A percentile compares a stretch with the other conserved stretches of the same genome.
These are phyloP conservation scores for Leistus spinibarbis DNA, from an alignment of 2,888 invertebrate genomes.

Conservation along the genomic window DNA sequence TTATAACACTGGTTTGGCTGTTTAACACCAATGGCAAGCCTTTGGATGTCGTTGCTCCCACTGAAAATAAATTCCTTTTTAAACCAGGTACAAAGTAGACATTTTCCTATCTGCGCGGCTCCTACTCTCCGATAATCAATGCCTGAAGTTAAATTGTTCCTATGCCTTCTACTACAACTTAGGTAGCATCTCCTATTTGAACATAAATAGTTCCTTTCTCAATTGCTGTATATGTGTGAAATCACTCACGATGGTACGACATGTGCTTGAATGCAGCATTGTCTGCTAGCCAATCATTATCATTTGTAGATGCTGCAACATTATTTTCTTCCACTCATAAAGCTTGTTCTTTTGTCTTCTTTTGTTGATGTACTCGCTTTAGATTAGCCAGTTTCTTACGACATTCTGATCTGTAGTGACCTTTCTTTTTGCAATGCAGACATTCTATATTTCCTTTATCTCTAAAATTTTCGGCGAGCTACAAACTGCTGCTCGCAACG, in stretches of 20 bases:
- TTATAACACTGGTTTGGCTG: conserved; percentile 44
- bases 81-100: conserved; percentile 49
- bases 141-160: conserved; percentile 45
- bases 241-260: not conserved
- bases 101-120: conserved; percentile 41
- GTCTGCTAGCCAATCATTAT: conserved; percentile 7
- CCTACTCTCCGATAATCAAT: conserved; percentile 44
- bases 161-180: conserved; percentile 43
- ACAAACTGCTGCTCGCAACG: too few relatives aligned
- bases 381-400: not conserved
- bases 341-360: too few relatives aligned
- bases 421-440: conserved; percentile 8
- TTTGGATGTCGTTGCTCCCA: conserved; percentile 47
- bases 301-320: too few relatives aligned
- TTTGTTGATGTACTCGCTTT: too few relatives aligned
- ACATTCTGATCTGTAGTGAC: conserved; percentile 10
- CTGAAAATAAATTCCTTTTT: conserved; percentile 50
- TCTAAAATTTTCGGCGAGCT: too few relatives aligned
- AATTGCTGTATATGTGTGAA: not conserved
- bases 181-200: conserved; percentile 42
- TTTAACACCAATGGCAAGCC: too few relatives aligned
- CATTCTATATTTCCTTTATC: conserved; percentile 4
- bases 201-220: not conserved
- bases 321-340: too few relatives aligned
- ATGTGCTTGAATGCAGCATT: conserved; percentile 1